Evolutionary conservation across 2,113 vertebrate species (phyloP).

Genomic region (Desmodus rotundus): DNA sequence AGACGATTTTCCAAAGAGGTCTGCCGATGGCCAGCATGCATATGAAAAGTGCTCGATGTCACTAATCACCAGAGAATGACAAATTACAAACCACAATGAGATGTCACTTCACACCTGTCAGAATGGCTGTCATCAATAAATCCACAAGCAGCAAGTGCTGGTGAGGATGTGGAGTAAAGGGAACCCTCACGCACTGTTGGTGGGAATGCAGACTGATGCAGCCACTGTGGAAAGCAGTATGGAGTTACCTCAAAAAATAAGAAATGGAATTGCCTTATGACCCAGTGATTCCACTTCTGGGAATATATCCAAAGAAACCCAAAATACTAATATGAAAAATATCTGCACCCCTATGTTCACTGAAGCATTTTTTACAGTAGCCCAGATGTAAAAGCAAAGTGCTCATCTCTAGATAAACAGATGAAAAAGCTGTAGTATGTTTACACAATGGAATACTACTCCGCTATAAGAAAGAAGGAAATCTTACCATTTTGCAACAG

Average conservation of each 20-base stretch:
- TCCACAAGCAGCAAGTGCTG: not conserved
- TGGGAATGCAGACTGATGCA: not conserved
- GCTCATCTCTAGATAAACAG: not conserved
- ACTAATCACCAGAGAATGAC: not conserved
- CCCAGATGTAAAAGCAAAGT: not conserved
- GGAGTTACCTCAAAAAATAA: not conserved
- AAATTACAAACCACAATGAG: not conserved
- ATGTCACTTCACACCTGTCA: not conserved
- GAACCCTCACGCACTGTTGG: not conserved
- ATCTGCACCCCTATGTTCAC: not conserved
- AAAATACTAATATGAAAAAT: not conserved
- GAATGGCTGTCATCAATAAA: not conserved
- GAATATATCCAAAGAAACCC: not conserved
- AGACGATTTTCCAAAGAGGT: no score
- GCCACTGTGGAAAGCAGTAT: no score
- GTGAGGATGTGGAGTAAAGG: not conserved
- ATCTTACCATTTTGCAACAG: not conserved
- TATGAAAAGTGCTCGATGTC: not conserved
- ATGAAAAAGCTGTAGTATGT: not conserved
- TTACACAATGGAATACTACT: not conserved
- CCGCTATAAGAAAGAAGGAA: not conserved
- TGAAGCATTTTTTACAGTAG: not conserved
- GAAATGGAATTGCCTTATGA: not conserved
- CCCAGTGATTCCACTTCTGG: not conserved
- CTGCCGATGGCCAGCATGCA: no score